Evolutionary conservation across 2,797 vertebrate genomes (phyloP), one percentile per base, ranked within the genome.

Genomic region (Ptychadena robeensis): DNA sequence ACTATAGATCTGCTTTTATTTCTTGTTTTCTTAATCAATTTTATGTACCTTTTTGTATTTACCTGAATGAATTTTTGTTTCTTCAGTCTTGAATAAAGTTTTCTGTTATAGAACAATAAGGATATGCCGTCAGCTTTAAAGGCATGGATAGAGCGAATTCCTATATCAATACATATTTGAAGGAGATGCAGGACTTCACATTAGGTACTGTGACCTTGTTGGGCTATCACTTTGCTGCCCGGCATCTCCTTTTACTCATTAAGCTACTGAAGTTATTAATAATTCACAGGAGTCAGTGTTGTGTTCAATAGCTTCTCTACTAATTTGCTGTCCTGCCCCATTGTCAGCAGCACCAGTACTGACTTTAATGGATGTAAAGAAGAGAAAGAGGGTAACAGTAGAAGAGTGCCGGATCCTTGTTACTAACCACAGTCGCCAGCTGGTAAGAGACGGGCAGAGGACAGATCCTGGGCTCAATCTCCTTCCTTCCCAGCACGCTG

Each of bases 331-430:
- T 86, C 64, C 85, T 72, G 66, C 78, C 72, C 77, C 79, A 82
- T 86, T 86, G 85, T 86, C 83, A 85, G 83, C 78, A 81, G 80
- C 72, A 59, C 72, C 66, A 48, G 77, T 76, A 73, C 68, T 27
- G 72, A 80, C 82, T 86, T 86, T 86, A 86, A 86, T 86, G 81
- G 81, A 86, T 86, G 85, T 86, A 86, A 86, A 71, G 85, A 82
- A 69, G 80, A 82, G 71, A 79, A 80, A 73, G 64, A 83, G 81
- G 79, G 83, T 85, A 85, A 85, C 66, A 64, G 83, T 85, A 85
- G 83, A 85, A 76, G 83, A 73, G 37, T 71, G 59, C 71, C 66
- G 71, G 83, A 76, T 85, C 83, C 78, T 66, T 63, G 66, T 85
- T 84, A 85, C 83, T 81, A 85, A 81, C 83, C 83, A 76, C 78